Percentiles rank a stretch among this genome's conserved stretches.
Evolutionary conservation across 35 echinoderm and acorn worm genomes (phyloP).

Genomic region (Diadema setosum): DNA sequence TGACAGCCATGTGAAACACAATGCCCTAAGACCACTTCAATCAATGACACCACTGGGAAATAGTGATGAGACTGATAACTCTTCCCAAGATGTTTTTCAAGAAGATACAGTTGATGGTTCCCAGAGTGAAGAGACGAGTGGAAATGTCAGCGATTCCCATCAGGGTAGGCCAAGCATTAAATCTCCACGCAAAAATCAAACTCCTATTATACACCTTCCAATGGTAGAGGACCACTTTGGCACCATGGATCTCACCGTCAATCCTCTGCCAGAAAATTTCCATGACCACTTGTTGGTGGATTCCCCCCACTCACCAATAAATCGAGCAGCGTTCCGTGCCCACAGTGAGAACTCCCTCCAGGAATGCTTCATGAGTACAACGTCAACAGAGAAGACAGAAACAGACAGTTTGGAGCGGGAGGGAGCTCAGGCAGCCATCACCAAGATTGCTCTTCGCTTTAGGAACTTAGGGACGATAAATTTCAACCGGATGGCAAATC

Average conservation of each 20-base stretch:
- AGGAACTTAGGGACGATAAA: constrained; percentile 53
- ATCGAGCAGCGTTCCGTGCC: constrained; percentile 52
- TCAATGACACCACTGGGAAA: background rate
- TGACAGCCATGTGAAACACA: background rate
- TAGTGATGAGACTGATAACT: background rate
- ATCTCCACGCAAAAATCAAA: background rate
- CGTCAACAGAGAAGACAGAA: constrained; percentile 13
- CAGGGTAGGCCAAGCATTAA: background rate
- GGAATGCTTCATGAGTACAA: constrained; percentile 54
- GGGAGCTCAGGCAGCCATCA: constrained; percentile 30
- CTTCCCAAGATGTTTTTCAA: background rate
- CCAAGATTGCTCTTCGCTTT: constrained; percentile 70
- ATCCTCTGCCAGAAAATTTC: constrained; percentile 39
- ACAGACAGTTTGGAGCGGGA: constrained; percentile 42
- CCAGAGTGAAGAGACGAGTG: background rate
- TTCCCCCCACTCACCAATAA: background rate
- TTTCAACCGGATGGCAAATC: constrained; percentile 39
- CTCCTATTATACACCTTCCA: constrained; percentile 25
- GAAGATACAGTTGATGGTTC: background rate
- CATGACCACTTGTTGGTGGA: constrained; percentile 1
- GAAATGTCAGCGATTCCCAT: background rate
- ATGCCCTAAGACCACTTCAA: background rate
- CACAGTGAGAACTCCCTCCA: constrained; percentile 94
- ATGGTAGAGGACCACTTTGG: background rate
- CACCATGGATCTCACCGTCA: constrained; percentile 29